Base-by-base conservation (phyloP, 1,140 invertebrate genomes). In the Globodera rostochiensis region DNA sequence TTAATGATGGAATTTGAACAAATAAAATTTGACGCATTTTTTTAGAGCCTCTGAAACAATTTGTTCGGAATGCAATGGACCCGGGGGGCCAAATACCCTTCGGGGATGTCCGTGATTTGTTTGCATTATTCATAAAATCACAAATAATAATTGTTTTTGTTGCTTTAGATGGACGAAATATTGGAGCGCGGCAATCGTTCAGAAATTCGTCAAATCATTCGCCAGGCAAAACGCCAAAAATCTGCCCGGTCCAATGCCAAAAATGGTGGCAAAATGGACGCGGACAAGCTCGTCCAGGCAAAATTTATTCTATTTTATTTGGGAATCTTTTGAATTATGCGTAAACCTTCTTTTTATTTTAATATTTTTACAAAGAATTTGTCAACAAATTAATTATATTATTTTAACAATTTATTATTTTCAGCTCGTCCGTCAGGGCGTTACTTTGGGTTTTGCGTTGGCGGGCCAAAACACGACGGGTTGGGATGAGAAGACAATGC, bases 401-500 rank as follows among this genome's bases (percentile, higher is more conserved):
- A 36, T 36, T 36, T 36, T 36, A 1, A 1, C 36, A 36, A 36
- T 36, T 36, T 36, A 36, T 36, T 13, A 53, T 53, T 53, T 64
- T 64, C 57, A 64, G 57, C 19, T 64, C 0, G 57, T 64, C 15
- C 57, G 57, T 15, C 81, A 88, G 21, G 88, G 84, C 7, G 80
- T 89, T 6, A 87, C 86, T 75, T 69, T 87, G 49, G 87, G 86
- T 50, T 84, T 88, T 77, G 67, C 80, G 25, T 7, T 89, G 13
- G 82, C 84, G 60, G 87, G 88, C 25, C 86, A 88, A 77, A 89
- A 88, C 76, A 84, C 84, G 11, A 82, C 87, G 8, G 82, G 84
- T 50, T 88, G 88, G 57, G 87, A 88, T 47, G 80, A 88, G n/a
- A 88, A 88, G 75, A 89, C 86, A 6, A 70, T 88, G 69, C 88